These are phyloP conservation scores for Ornithorhynchus anatinus DNA, from an alignment of 2,113 vertebrate genomes.

Conservation along the genomic window DNA sequence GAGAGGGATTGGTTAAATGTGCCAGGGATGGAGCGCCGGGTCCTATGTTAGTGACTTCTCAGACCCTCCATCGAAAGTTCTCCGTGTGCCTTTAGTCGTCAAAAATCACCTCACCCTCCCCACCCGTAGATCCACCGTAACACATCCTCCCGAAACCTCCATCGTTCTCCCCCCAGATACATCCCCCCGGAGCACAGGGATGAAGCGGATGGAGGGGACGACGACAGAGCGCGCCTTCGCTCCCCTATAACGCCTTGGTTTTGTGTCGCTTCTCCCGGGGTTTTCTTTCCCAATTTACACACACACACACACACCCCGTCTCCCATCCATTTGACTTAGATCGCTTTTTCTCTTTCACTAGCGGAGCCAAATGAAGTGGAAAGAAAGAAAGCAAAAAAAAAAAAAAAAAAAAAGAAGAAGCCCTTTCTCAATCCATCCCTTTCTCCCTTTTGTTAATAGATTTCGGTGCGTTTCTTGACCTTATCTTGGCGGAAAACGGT, in stretches of 20 bases:
- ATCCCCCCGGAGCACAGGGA: too few species aligned
- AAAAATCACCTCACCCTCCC: too few species aligned
- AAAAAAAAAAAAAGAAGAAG: not conserved
- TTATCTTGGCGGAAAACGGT: slow-evolving; percentile 66
- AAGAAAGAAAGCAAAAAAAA: too few species aligned
- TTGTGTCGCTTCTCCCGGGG: slow-evolving; percentile 32
- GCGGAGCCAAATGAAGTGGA: slow-evolving; percentile 53
- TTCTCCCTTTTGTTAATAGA: slow-evolving; percentile 43
- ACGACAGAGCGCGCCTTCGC: too few species aligned
- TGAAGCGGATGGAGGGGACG: too few species aligned
- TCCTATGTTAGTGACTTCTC: too few species aligned
- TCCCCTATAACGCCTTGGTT: slow-evolving; percentile 37
- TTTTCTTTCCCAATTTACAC: slow-evolving; percentile 48
- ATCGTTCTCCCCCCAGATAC: too few species aligned
- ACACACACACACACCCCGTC: slow-evolving; percentile 18
- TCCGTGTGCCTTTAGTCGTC: slow-evolving; percentile 48
- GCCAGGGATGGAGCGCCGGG: slow-evolving; percentile 62
- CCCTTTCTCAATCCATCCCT: slow-evolving; percentile 55
- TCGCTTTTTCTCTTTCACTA: slow-evolving; percentile 56
- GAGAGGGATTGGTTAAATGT: slow-evolving; percentile 44
- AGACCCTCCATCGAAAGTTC: slow-evolving; percentile 31
- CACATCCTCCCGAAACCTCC: too few species aligned
- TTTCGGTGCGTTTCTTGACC: slow-evolving; percentile 64
- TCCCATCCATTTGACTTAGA: slow-evolving; percentile 54
- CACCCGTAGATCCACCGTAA: too few species aligned